Evolutionary conservation across 1,140 invertebrate genomes (phyloP).

Genomic region (Copidosoma floridanum): DNA sequence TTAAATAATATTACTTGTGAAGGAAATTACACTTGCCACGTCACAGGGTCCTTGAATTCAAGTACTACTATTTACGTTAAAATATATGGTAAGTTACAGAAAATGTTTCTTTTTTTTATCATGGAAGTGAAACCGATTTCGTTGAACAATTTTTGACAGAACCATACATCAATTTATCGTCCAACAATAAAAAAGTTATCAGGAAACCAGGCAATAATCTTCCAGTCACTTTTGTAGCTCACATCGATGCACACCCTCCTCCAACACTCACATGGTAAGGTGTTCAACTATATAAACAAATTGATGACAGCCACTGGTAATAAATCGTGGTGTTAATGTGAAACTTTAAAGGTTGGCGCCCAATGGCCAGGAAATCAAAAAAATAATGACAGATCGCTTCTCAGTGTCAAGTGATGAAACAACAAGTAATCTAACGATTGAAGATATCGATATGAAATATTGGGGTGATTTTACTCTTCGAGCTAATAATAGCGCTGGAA

Average conservation of each 20-base stretch:
- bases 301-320: background rate
- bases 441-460: conserved; percentile 30
- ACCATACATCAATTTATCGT: conserved; percentile 13
- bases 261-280: conserved; percentile 16
- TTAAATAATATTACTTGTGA: conserved; percentile 49
- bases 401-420: conserved; percentile 11
- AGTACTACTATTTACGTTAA: conserved; percentile 29
- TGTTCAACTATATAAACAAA: background rate
- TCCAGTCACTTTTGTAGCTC: conserved; percentile 4
- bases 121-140: too few relatives aligned
- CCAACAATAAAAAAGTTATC: conserved; percentile 1
- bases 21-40: conserved; percentile 57
- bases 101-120: too few relatives aligned
- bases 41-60: conserved; percentile 41
- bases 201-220: conserved; percentile 1
- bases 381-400: too few relatives aligned
- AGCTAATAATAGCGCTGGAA: conserved; percentile 30
- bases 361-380: background rate
- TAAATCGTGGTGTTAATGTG: too few relatives aligned
- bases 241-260: conserved; percentile 12
- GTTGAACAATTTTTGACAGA: too few relatives aligned
- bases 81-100: background rate
- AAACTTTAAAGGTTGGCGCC: too few relatives aligned
- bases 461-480: conserved; percentile 37
- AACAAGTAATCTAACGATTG: conserved; percentile 32